Evolutionary conservation across 1,140 invertebrate genomes (phyloP), one percentile per base, ranked within the genome.

Genomic region (Lepidurus arcticus): DNA sequence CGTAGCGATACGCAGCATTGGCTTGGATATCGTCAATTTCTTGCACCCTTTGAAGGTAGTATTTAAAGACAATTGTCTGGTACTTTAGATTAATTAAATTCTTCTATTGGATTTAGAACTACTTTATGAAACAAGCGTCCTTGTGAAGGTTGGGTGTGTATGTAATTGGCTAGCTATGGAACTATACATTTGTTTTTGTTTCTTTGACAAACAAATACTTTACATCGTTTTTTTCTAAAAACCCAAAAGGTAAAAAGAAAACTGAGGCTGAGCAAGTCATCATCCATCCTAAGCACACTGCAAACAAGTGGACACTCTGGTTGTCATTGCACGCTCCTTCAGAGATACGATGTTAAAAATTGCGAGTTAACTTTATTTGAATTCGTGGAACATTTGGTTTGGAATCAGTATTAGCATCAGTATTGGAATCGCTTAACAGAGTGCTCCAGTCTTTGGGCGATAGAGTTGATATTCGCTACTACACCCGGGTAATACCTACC

Each of bases 1-100:
- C 42, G 93, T 98, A 10, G 83, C 97, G 1, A 83, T 92, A 0
- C 86, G 97, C 80, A 94, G 93, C 83, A 82, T 98, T 7, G 97
- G 96, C 4, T 84, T 98, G 24, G 92, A 96, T 84, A 81, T 95
- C 7, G 91, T 93, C 1, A 91, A 98, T 83, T 90, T 92, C 9
- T 81, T 96, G 9, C 85, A 87, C 78, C 91, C 93, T 78, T 78
- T 98, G 5, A 98, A 98, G 87, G 90, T 91, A 81, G 78, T 42
- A 43, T 45, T 2, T 65, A 73, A 8, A 78, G 21, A 9, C 53
- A 9, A 8, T 9, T 16, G 1, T 4, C 6, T n/a, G 21, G 53
- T 7, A 7, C 7, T 7, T 65, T 65, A 65, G 21, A 1, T 65
- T 9, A 65, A 16, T 65, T 34, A 34, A 34, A 34, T 65, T 21